Conservation (phyloP, 2,113 vertebrate genomes). For the Eurypyga helias region DNA sequence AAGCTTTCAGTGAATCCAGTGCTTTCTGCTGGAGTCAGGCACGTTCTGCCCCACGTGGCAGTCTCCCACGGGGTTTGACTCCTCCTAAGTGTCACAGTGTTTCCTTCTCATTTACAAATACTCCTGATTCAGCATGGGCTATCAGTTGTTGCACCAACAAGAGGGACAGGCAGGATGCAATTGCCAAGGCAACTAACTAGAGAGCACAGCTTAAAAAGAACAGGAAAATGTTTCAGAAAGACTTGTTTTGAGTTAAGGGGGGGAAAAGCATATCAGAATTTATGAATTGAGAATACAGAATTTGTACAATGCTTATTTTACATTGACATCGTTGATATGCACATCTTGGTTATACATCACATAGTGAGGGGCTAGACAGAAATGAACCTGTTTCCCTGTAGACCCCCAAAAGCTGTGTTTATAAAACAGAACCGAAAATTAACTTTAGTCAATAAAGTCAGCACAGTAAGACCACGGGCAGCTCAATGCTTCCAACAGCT, state of each 20-base stretch:
- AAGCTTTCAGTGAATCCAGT: neutral
- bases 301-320: neutral
- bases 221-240: neutral
- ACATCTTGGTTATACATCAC: neutral
- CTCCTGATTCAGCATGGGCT: neutral
- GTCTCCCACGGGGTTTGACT: neutral
- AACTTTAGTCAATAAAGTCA: neutral
- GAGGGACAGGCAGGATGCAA: neutral
- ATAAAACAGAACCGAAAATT: neutral
- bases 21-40: neutral
- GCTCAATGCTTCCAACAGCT: neutral
- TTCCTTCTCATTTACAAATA: slow-evolving; percentile 41
- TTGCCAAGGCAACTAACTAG: slow-evolving; percentile 8
- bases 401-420: neutral
- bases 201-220: neutral
- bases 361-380: neutral
- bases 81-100: slow-evolving; percentile 28
- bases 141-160: slow-evolving; percentile 1
- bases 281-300: neutral
- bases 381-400: neutral
- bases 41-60: slow-evolving; percentile 32
- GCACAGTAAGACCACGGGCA: neutral
- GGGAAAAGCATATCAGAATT: neutral
- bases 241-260: neutral
- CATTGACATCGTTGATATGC: fast-evolving